A percentile compares a stretch with the other conserved stretches of the same genome.
These are phyloP conservation scores for Diarsia dahlii DNA, from an alignment of 2,888 invertebrate species.

Conservation along the genomic window DNA sequence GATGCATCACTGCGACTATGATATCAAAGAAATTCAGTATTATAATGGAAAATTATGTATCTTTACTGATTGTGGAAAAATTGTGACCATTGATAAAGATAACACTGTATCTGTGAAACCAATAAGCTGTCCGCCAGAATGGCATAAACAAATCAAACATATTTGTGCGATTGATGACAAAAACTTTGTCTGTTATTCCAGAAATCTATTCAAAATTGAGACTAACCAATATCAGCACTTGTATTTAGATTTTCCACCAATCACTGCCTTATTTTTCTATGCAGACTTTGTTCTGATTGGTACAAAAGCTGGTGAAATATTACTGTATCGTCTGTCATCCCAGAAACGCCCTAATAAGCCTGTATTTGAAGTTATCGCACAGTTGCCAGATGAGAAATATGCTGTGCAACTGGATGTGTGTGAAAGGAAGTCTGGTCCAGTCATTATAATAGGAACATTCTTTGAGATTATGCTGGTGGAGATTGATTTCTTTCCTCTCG, in stretches of 20 bases:
- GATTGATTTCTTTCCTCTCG: constrained; percentile 81
- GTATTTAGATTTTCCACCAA: constrained; percentile 83
- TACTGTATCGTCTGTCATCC: constrained; percentile 80
- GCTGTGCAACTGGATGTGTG: constrained; percentile 83
- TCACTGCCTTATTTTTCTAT: constrained; percentile 85
- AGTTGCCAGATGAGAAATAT: constrained; percentile 81
- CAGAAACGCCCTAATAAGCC: constrained; percentile 76
- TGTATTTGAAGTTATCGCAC: constrained; percentile 78
- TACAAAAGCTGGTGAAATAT: constrained; percentile 78
- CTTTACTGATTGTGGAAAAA: constrained; percentile 83
- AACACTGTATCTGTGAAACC: constrained; percentile 66
- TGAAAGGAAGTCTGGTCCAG: constrained; percentile 81
- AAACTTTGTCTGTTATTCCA: constrained; percentile 84
- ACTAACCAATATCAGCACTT: constrained; percentile 80
- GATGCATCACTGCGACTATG: constrained; percentile 77
- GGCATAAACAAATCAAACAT: constrained; percentile 81
- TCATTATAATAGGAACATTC: constrained; percentile 81
- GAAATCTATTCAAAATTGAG: constrained; percentile 83
- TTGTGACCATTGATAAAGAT: constrained; percentile 73
- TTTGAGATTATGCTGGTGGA: constrained; percentile 79
- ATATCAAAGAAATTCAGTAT: constrained; percentile 80
- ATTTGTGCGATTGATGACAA: constrained; percentile 78
- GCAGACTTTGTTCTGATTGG: constrained; percentile 82
- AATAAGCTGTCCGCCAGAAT: constrained; percentile 79
- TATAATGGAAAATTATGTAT: constrained; percentile 72